A percentile compares a stretch with the other conserved stretches of the same genome.
These are phyloP conservation scores for Recurvirostra avosetta DNA, from an alignment of 2,113 vertebrate genomes.

Conservation along the genomic window DNA sequence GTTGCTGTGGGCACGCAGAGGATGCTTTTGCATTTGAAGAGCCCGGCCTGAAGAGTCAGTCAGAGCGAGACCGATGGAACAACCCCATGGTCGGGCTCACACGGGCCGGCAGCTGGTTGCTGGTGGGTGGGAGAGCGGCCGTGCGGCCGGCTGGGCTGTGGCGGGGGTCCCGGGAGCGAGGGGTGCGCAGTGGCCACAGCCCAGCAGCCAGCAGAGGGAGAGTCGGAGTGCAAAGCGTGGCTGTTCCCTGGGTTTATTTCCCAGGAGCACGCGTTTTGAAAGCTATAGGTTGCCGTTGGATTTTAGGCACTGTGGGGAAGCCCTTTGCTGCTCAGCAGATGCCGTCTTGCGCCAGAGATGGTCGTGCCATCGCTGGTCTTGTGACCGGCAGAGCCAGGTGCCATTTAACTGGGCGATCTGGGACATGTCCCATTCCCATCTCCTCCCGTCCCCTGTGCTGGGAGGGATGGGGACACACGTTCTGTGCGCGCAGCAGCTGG, in stretches of 20 bases:
- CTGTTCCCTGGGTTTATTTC: not conserved
- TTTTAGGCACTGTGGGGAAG: not conserved
- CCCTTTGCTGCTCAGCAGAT: not conserved
- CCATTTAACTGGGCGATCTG: not conserved
- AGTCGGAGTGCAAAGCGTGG: rapidly evolving
- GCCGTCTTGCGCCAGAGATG: not conserved
- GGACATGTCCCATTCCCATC: not conserved
- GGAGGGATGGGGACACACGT: not conserved
- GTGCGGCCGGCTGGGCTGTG: rapidly evolving
- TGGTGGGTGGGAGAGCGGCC: rapidly evolving
- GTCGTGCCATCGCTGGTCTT: not conserved
- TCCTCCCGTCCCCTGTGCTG: not conserved
- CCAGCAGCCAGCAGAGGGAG: not conserved
- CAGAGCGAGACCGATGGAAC: not conserved
- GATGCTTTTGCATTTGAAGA: not conserved
- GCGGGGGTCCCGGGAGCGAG: not conserved
- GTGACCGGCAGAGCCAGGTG: not conserved
- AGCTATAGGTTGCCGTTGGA: not conserved
- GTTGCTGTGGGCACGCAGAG: not conserved
- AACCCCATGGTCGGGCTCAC: not conserved
- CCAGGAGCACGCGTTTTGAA: not conserved
- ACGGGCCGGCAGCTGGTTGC: not conserved
- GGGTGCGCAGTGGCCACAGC: rapidly evolving
- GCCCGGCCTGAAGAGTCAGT: not conserved
- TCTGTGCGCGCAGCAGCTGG: not conserved